phyloP scores from a whole-genome alignment of 2,113 vertebrate species.

The Malurus melanocephalus region DNA sequence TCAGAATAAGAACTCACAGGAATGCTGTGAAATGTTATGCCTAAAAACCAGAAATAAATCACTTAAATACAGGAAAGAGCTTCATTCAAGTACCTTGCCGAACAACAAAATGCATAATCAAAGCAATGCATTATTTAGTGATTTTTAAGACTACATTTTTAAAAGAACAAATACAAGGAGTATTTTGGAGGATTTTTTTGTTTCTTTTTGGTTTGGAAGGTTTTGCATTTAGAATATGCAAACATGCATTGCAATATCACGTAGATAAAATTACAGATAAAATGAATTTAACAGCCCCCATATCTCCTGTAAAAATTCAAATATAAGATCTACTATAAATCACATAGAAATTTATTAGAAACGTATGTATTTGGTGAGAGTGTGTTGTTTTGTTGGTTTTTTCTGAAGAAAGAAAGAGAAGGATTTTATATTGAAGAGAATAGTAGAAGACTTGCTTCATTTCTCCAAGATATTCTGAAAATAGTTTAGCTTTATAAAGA shows the following conservation, averaged over 20 bases:
- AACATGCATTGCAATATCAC: not conserved
- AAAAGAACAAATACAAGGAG: not conserved
- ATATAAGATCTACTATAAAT: not conserved
- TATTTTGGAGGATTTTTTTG: accelerated
- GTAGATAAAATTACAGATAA: not conserved
- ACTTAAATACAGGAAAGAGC: not conserved
- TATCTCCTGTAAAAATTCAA: not conserved
- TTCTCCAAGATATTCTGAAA: not conserved
- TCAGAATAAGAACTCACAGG: not conserved
- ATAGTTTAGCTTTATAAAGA: not conserved
- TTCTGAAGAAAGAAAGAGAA: not conserved
- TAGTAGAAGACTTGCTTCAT: not conserved
- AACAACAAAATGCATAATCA: not conserved
- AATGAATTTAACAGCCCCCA: not conserved
- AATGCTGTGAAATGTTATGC: not conserved
- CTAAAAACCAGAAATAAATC: not conserved
- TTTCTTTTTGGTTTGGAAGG: not conserved
- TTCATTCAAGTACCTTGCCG: not conserved
- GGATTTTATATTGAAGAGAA: not conserved
- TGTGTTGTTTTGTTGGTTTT: not conserved
- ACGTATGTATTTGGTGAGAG: not conserved
- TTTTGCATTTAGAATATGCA: not conserved
- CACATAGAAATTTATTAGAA: not conserved
- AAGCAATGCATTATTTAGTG: not conserved
- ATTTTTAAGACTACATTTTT: not conserved